Evolutionary conservation across 1,140 invertebrate species (phyloP).

Genomic region (Notospermus geniculatus): DNA sequence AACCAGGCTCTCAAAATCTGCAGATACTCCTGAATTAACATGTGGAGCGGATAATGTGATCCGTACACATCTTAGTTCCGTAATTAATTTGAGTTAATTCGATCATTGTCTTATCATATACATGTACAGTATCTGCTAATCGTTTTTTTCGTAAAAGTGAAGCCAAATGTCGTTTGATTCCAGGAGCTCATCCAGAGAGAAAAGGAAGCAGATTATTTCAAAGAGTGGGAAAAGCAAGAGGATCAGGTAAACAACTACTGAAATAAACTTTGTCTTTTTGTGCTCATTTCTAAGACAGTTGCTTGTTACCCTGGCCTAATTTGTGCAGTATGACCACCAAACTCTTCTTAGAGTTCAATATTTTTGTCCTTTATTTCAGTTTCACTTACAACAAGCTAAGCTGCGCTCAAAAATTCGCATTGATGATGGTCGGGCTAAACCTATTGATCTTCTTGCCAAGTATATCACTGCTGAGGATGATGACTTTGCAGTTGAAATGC

Average conservation of each 20-base stretch:
- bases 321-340: not conserved
- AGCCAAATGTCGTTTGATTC: conserved; percentile 6
- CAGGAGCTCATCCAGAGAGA: conserved; percentile 72
- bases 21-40: too few species aligned
- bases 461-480: conserved; percentile 90
- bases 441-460: conserved; percentile 95
- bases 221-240: conserved; percentile 92
- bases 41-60: too few species aligned
- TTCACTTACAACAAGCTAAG: conserved; percentile 60
- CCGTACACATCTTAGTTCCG: too few species aligned
- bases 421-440: conserved; percentile 92
- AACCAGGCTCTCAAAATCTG: too few species aligned
- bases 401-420: conserved; percentile 91
- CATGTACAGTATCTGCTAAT: too few species aligned
- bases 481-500: conserved; percentile 82
- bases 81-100: too few species aligned
- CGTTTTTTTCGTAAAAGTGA: conserved; percentile 1
- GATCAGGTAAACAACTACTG: too few species aligned
- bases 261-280: too few species aligned
- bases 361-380: conserved; percentile 47
- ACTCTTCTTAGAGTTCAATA: conserved; percentile 15
- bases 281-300: conserved; percentile 1
- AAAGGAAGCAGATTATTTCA: conserved; percentile 92
- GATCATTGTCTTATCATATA: too few species aligned
- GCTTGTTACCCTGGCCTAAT: conserved; percentile 67